Conservation (phyloP, 2,888 invertebrate species). For the Artemia sinica region DNA sequence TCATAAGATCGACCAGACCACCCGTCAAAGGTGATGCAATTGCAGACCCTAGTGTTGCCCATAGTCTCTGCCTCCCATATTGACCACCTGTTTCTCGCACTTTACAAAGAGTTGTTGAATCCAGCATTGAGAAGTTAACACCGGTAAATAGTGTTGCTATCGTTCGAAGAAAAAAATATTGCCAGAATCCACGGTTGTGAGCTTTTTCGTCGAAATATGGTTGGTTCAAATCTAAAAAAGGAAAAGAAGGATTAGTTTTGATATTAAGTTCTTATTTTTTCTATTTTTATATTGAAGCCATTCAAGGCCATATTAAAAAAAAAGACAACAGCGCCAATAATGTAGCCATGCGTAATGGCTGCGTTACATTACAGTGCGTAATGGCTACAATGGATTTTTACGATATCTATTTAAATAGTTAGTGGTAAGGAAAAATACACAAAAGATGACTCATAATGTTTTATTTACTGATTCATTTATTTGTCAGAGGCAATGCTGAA, state of each 20-base stretch:
- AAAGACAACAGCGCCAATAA: background rate
- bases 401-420: no score
- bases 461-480: no score
- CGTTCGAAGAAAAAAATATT: conserved; percentile 60
- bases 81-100: conserved; percentile 60
- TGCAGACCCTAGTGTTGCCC: conserved; percentile 54
- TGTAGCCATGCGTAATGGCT: background rate
- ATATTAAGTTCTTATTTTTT: no score
- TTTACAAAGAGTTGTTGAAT: conserved; percentile 68
- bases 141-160: conserved; percentile 62
- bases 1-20: conserved; percentile 52
- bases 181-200: conserved; percentile 53
- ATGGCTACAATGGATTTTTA: no score
- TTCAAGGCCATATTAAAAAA: no score
- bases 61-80: conserved; percentile 59
- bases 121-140: conserved; percentile 71
- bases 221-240: background rate
- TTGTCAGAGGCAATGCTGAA: no score
- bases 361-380: background rate
- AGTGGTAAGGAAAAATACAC: no score
- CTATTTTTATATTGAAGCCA: no score
- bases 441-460: no score
- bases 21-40: conserved; percentile 46
- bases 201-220: conserved; percentile 61
- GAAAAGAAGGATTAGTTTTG: no score